Evolutionary conservation across 1,140 invertebrate genomes (phyloP), one percentile per base, ranked within the genome.

Genomic region (Centruroides vittatus): DNA sequence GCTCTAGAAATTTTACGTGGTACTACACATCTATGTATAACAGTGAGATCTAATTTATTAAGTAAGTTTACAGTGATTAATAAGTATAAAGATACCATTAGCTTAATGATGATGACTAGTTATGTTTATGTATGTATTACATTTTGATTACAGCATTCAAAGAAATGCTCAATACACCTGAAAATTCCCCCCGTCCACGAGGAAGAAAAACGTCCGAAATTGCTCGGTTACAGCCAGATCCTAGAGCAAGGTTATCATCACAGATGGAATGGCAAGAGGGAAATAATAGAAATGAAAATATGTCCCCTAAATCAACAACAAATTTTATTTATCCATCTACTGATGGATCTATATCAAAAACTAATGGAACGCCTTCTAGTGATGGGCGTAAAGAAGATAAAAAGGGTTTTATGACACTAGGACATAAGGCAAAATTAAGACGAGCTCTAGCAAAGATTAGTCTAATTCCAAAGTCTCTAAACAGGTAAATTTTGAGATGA

Each of bases 1-100:
- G 94, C 95, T 4, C 79, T 97, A 66, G 95, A 98, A 73, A 86
- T 97, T 58, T 80, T 99, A 1, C 82, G 85, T 61, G 86, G 89
- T 51, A 91, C 93, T 34, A 98, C 94, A 58, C 95, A 98, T 78
- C 78, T 98, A 50, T 92, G 88, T 72, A 89, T 99, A 66, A 93
- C 89, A 50, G 91, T 98, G 12, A 98, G 97, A 78, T 96, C 92
- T 67, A 99, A 99, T 65, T 62, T 61, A 49, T 60, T 61, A 61
- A 60, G 63, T 61, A 59, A 49, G 61, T 3, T 51, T 23, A 23
- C 0, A 51, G 12, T 51, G 49, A 51, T 34, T 51, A 34, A 51
- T 34, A 51, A 23, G 23, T 23, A 1, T 23, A 23, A 23, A 23
- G 2, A 23, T 23, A 23, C n/a, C n/a, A n/a, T 23, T 23, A 23